Evolutionary conservation across 2,888 invertebrate species (phyloP), one percentile per base, ranked within the genome.

Genomic region (Protonemura montana): DNA sequence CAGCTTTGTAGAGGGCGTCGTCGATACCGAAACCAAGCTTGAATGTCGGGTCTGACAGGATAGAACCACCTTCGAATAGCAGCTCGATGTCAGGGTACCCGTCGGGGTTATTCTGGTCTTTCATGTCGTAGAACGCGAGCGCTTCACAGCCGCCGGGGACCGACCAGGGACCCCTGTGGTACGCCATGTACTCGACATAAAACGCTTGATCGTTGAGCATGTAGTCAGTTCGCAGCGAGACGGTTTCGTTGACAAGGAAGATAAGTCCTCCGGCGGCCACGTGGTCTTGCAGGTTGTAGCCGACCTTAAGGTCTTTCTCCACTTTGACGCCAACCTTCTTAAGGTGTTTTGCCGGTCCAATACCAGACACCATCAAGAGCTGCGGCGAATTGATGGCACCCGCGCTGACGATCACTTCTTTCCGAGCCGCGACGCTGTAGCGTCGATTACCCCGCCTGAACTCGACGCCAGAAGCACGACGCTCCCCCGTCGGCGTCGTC

Each of bases 331-430:
- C 82, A 87, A 93, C 89, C 0, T 93, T 91, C 87, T 92, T 91
- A 84, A 95, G 91, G 89, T 95, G 94, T 41, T 92, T 91, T 87
- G 90, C 92, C 0, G 95, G 95, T 0, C 95, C 95, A 10, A 97
- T 93, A 2, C 97, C 97, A 0, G 96, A 96, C 25, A 97, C 90
- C 95, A 97, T 95, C 26, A 97, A 91, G 6, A 97, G 90, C 90
- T 97, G 96, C 0, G 97, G 96, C 6, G 96, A 93, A 91, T 96
- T 95, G 42, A 97, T 94, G 2, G 96, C 94, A 5, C 96, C 97
- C 0, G 95, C 96, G 77, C 95, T 94, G 76, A 97, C 88, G 86
- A 97, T 95, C 0, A 97, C 94, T 91, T 96, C 96, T 89, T 94
- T 95, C 78, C 91, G 93, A 0, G 95, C 95, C 88, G 92, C 91